Base-by-base conservation (phyloP, 2,113 vertebrate species). In the Rhodinocichla rosea region DNA sequence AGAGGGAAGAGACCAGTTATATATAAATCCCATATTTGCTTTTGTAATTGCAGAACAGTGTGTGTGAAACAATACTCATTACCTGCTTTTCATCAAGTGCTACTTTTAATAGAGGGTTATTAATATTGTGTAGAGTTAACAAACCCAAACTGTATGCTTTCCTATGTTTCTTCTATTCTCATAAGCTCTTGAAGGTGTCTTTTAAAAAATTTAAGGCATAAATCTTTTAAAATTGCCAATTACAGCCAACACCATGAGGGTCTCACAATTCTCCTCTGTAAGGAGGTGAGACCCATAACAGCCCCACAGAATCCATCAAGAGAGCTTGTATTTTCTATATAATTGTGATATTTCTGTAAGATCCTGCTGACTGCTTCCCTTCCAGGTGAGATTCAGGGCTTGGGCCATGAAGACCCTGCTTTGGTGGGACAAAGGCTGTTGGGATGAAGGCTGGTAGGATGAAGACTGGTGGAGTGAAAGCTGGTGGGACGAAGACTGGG, bases 151-250 rank as follows among this genome's bases (percentile, higher is more conserved):
- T 37, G 2, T 63, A 89, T 40, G 11, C 45, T 68, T 78, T 56
- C 14, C 7, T 73, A 0, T 62, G 6, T 53, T 79, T 62, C 52
- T 9, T 65, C 42, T 47, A 15, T 69, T 77, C 27, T 16, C 9
- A 14, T 26, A n/a, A 42, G 7, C 2, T 1, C 2, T 50, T 20
- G 30, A 57, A 33, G 27, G 3, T 2, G 3, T 21, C 19, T 44
- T 68, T 49, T 35, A 35, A 26, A 76, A 80, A 69, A 57, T 68
- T 33, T 79, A 55, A 91, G 27, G 18, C 14, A 39, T 37, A 92
- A 88, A 64, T 14, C 23, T 73, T 49, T 50, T 39, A 39, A 85
- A 83, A 55, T 1, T 28, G 16, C 14, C 89, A 76, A 45, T 53
- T 24, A 33, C 42, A 13, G 30, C 20, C 12, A 73, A 9, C 15